phyloP scores from a whole-genome alignment of 2,888 invertebrate species.

The Gnatocerus cornutus region DNA sequence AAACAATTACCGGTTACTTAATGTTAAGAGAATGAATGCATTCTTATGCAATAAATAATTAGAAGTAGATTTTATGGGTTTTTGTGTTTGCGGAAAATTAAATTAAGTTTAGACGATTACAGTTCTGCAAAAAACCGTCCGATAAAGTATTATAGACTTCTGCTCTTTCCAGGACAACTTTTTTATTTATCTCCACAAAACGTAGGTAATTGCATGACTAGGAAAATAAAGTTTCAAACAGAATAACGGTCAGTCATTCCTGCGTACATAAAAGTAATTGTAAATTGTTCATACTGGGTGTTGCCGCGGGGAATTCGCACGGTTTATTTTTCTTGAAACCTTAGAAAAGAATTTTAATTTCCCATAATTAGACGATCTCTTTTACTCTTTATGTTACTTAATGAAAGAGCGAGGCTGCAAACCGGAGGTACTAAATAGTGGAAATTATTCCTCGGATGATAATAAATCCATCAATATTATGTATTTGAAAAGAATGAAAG shows the following conservation, averaged over 20 bases:
- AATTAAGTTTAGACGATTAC: too few relatives aligned
- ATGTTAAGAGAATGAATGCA: slow-evolving; percentile 28
- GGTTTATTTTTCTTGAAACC: slow-evolving; percentile 1
- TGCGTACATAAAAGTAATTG: too few relatives aligned
- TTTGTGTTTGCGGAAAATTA: too few relatives aligned
- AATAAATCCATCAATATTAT: too few relatives aligned
- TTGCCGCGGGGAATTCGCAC: not conserved
- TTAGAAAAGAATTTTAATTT: slow-evolving; percentile 4
- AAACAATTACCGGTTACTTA: slow-evolving; percentile 35
- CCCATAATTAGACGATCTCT: not conserved
- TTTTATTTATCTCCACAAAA: too few relatives aligned
- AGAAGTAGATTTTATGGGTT: not conserved
- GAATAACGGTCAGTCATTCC: too few relatives aligned
- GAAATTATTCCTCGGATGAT: not conserved
- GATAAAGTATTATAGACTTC: too few relatives aligned
- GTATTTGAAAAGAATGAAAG: too few relatives aligned
- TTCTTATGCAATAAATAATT: slow-evolving; percentile 25
- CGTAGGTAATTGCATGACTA: too few relatives aligned
- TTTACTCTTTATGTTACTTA: not conserved
- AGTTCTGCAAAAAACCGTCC: too few relatives aligned
- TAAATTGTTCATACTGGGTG: too few relatives aligned
- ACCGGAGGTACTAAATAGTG: not conserved
- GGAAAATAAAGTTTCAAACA: not conserved
- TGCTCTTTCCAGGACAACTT: too few relatives aligned
- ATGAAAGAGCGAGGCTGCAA: not conserved